A percentile compares a stretch with the other conserved stretches of the same genome.
phyloP scores from a whole-genome alignment of 2,113 vertebrate genomes.

The Holacanthus passer region DNA sequence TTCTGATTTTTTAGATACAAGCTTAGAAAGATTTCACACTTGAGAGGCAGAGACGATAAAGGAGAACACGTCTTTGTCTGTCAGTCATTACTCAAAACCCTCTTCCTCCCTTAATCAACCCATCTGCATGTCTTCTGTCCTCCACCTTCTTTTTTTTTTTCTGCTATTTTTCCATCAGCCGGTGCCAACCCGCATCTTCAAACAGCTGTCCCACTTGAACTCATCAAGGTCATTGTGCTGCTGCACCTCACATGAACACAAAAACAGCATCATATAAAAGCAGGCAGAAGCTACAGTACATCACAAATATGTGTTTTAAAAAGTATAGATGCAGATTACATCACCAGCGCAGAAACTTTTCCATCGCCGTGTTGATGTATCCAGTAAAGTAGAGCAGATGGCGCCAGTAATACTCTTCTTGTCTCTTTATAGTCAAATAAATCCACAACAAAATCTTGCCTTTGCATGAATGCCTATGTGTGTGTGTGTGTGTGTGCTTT shows the following conservation, averaged over 20 bases:
- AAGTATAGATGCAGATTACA: background rate
- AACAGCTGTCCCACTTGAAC: conserved; percentile 36
- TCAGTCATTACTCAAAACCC: background rate
- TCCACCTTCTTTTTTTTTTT: conserved; percentile 24
- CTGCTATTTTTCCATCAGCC: conserved; percentile 11
- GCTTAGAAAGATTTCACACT: background rate
- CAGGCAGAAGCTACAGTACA: background rate
- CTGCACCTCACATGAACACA: background rate
- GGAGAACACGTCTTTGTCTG: conserved; percentile 5
- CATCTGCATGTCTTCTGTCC: background rate
- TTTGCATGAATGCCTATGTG: background rate
- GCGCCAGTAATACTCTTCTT: conserved; percentile 15
- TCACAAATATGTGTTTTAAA: background rate
- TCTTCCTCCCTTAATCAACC: conserved; percentile 16
- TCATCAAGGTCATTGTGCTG: conserved; percentile 26
- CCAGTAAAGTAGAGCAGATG: background rate
- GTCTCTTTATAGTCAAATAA: conserved; percentile 27
- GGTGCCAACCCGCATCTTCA: conserved; percentile 5
- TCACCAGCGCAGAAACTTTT: conserved; percentile 5
- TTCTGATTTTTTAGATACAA: background rate
- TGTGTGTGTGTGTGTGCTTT: background rate
- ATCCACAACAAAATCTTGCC: conserved; percentile 30
- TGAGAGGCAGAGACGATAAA: background rate
- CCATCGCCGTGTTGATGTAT: background rate
- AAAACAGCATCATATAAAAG: background rate